Conservation (phyloP, 1,140 invertebrate genomes). For the Procambarus virginalis region DNA sequence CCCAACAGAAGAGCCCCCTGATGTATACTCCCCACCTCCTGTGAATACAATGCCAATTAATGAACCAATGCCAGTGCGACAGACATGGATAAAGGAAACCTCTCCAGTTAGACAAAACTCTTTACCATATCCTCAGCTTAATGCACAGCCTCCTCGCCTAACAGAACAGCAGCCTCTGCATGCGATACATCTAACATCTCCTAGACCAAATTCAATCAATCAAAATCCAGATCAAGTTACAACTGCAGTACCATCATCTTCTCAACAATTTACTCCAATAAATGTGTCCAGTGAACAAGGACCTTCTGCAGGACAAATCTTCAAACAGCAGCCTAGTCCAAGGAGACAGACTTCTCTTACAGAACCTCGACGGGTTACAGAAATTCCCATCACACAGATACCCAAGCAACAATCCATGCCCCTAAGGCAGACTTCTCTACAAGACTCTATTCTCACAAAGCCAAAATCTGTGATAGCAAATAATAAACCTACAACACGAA, state of each 20-base stretch:
- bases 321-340: neutral
- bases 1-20: neutral
- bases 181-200: neutral
- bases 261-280: conserved; percentile 28
- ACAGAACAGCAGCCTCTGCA: neutral
- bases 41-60: conserved; percentile 4
- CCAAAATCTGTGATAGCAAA: conserved; percentile 16
- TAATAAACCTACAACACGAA: neutral
- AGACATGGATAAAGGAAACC: conserved; percentile 19
- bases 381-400: conserved; percentile 8
- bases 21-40: neutral
- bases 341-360: conserved; percentile 41
- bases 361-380: conserved; percentile 23
- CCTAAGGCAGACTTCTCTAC: conserved; percentile 1
- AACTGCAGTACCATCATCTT: conserved; percentile 14
- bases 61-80: conserved; percentile 15
- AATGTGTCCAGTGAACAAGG: neutral
- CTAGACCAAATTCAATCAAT: neutral
- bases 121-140: neutral
- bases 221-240: conserved; percentile 22
- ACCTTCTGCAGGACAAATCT: conserved; percentile 6
- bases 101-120: conserved; percentile 2
- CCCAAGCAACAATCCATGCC: conserved; percentile 22
- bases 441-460: neutral
- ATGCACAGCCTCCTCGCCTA: neutral